Evolutionary conservation across 2,888 invertebrate species (phyloP).

Genomic region (Calameuta idolon): DNA sequence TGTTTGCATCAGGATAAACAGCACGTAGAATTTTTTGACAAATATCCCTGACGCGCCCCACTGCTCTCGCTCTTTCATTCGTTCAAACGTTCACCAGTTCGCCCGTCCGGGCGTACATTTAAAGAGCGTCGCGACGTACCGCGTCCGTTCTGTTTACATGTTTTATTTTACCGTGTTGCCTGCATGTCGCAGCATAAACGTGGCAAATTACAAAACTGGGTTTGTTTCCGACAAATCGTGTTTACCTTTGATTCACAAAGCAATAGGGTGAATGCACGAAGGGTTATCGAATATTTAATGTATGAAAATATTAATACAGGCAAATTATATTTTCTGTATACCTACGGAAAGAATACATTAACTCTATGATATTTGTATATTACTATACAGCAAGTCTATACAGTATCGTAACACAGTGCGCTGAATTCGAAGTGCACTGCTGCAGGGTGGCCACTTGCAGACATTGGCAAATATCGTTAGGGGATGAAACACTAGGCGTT

Average conservation of each 20-base stretch:
- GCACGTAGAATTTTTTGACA: slow-evolving; percentile 18
- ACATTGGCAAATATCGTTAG: slow-evolving; percentile 53
- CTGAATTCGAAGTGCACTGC: no score
- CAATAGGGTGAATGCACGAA: not conserved
- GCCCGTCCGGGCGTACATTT: not conserved
- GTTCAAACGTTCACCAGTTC: no score
- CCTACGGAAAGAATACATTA: no score
- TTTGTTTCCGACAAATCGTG: not conserved
- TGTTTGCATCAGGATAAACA: slow-evolving; percentile 13
- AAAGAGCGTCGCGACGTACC: no score
- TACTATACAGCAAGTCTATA: no score
- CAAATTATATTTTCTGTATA: no score
- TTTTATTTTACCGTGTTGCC: slow-evolving; percentile 15
- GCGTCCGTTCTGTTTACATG: not conserved
- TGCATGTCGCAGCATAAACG: slow-evolving; percentile 21
- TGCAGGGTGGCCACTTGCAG: no score
- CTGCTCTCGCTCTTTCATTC: slow-evolving; percentile 11
- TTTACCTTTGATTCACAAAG: not conserved
- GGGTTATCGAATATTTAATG: no score
- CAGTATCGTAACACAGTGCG: no score
- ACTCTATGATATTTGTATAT: no score
- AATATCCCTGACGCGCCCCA: slow-evolving; percentile 17
- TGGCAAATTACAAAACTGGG: slow-evolving; percentile 15
- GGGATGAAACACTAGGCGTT: slow-evolving; percentile 40
- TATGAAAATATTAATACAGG: no score